Base-by-base conservation (phyloP, 2,113 vertebrate genomes). In the Haplochromis burtoni region DNA sequence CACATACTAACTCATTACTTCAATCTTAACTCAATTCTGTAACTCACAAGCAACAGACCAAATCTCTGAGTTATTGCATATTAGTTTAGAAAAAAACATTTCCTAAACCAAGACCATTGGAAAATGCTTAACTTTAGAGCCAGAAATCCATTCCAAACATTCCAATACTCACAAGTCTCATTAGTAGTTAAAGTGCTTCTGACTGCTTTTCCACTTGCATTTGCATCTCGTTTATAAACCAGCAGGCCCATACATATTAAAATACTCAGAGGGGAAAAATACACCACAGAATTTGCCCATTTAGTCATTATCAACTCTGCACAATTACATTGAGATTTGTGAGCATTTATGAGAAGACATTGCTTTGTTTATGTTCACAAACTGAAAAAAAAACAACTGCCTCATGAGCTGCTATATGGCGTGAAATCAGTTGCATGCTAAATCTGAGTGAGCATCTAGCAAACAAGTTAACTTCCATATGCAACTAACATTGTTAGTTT, bases 161-260 rank as follows among this genome's bases (percentile, higher is more conserved):
- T 61, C 24, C 55, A 80, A 81, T 73, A 86, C 82, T 84, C 61
- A 71, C 51, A 85, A 89, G 53, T 80, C 87, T 88, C 82, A 91
- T 93, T 88, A 86, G 68, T 68, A 10, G 87, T 78, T 80, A 49
- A 91, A 87, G 86, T 40, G 83, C 73, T 78, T 59, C 51, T 80
- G 82, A 86, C 71, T 80, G 40, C 81, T 66, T 79, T 87, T 82
- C 78, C 24, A n/a, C 78, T 59, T 10, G 14, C 49, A 90, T 91
- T 88, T 89, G 81, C 84, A 85, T 83, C 57, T 85, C 2, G 19
- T 26, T 33, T 84, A 87, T 88, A 81, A 86, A 83, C 29, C 84
- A 47, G 33, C 54, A 8, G 29, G 21, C 13, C 59, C 38, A 45
- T 61, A 63, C 82, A 85, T 76, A 85, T 73, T 84, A 55, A 88